phyloP scores from a whole-genome alignment of 2,888 invertebrate genomes.

The Epinotia demarniana region DNA sequence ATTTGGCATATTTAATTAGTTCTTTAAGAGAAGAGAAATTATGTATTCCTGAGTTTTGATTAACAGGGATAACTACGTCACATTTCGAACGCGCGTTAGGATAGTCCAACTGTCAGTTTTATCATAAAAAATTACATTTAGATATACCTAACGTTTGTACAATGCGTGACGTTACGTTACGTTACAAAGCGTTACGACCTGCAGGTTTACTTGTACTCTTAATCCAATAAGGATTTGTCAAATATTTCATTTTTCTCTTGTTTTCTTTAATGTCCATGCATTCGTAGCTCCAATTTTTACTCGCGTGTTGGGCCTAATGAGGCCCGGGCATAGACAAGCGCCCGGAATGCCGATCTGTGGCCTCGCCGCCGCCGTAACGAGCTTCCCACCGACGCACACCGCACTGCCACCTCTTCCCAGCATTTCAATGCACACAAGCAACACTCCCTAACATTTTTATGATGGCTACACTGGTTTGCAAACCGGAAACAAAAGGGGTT shows the following conservation, averaged over 20 bases:
- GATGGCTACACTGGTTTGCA: constrained; percentile 35
- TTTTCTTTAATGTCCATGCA: constrained; percentile 1
- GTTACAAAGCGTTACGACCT: too few relatives aligned
- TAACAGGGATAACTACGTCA: too few relatives aligned
- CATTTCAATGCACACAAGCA: constrained; percentile 16
- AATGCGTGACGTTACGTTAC: too few relatives aligned
- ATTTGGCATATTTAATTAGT: neutral
- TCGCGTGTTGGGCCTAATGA: constrained; percentile 40
- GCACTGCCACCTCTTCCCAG: constrained; percentile 21
- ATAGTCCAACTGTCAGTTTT: too few relatives aligned
- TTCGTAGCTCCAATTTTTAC: constrained; percentile 30
- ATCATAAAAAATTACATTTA: too few relatives aligned
- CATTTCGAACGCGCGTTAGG: too few relatives aligned
- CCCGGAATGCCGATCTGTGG: constrained; percentile 37
- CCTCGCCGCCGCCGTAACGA: constrained; percentile 40
- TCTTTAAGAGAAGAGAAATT: neutral
- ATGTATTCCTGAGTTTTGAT: too few relatives aligned
- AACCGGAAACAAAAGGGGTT: constrained; percentile 27
- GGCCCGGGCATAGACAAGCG: constrained; percentile 41
- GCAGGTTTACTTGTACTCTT: too few relatives aligned
- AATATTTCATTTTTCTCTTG: too few relatives aligned
- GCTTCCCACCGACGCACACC: constrained; percentile 25
- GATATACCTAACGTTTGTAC: too few relatives aligned
- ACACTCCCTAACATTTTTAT: constrained; percentile 33
- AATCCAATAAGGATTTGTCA: too few relatives aligned